These are phyloP conservation scores for Megalops atlanticus DNA, from an alignment of 2,113 vertebrate species.

Conservation along the genomic window DNA sequence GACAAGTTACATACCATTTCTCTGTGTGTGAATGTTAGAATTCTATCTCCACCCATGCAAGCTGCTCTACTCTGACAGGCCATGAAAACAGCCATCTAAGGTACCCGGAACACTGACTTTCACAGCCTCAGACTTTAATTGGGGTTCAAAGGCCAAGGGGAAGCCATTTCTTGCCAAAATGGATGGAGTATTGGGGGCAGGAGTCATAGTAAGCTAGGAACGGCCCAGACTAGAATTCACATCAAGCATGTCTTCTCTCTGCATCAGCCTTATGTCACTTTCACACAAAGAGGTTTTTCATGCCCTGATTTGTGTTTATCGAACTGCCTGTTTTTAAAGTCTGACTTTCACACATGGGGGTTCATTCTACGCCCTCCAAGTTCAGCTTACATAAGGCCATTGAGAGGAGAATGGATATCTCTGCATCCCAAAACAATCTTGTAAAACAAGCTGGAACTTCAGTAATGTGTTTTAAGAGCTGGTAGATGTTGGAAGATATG, in stretches of 20 bases:
- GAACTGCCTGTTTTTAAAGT: background rate
- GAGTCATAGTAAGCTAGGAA: conserved; percentile 19
- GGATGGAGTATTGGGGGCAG: conserved; percentile 27
- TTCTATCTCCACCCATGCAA: background rate
- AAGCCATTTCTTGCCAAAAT: conserved; percentile 10
- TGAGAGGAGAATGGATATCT: background rate
- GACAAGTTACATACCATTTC: background rate
- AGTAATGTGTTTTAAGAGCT: background rate
- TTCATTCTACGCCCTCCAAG: background rate
- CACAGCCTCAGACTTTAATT: conserved; percentile 30
- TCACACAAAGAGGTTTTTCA: background rate
- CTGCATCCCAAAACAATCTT: background rate
- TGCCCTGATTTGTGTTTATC: background rate
- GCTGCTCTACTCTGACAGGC: background rate
- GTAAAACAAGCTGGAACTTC: background rate
- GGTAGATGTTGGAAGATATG: background rate
- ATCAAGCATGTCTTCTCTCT: background rate
- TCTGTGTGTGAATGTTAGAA: background rate
- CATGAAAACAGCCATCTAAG: background rate
- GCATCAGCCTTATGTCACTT: background rate
- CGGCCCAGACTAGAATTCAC: background rate
- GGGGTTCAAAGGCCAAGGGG: conserved; percentile 22
- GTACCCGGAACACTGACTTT: conserved; percentile 13
- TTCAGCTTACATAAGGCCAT: background rate
- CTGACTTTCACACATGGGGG: background rate